Conservation (phyloP, 2,888 invertebrate genomes). For the Thera britannica region DNA sequence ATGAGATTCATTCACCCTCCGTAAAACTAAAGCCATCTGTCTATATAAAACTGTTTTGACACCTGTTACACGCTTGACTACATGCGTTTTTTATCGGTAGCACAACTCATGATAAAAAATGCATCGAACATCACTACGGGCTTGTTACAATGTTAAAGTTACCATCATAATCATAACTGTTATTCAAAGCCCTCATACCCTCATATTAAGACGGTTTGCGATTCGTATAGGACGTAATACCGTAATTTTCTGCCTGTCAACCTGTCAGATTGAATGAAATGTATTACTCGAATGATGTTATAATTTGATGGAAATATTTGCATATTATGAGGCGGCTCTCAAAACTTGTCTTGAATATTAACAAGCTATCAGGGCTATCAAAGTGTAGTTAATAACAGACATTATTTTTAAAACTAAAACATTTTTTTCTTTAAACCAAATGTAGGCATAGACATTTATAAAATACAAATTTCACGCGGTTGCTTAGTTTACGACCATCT, state of each 20-base stretch:
- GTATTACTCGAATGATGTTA: slow-evolving; percentile 7
- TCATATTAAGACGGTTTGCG: slow-evolving; percentile 3
- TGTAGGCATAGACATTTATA: background rate
- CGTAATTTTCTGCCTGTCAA: slow-evolving; percentile 25
- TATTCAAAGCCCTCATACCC: slow-evolving; percentile 1
- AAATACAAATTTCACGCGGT: background rate
- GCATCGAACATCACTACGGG: slow-evolving; percentile 16
- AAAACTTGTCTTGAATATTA: background rate
- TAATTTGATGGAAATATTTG: slow-evolving; percentile 9
- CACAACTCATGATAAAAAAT: slow-evolving; percentile 18
- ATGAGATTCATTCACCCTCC: slow-evolving; percentile 18
- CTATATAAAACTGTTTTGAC: slow-evolving; percentile 52
- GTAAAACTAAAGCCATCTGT: slow-evolving; percentile 44
- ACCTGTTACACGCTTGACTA: slow-evolving; percentile 59
- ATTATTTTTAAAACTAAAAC: no score
- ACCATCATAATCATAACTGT: slow-evolving; percentile 14
- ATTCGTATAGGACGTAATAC: slow-evolving; percentile 7
- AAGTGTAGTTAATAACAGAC: no score
- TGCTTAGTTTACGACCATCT: slow-evolving; percentile 7
- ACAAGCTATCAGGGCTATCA: no score
- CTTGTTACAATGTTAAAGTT: slow-evolving; percentile 7
- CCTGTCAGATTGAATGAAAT: slow-evolving; percentile 17
- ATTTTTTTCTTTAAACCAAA: background rate
- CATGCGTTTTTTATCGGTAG: slow-evolving; percentile 30
- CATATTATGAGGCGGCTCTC: background rate